A percentile compares a stretch with the other conserved stretches of the same genome.
These are phyloP conservation scores for Melikaiella ostensackeni DNA, from an alignment of 2,888 invertebrate species.

Conservation along the genomic window DNA sequence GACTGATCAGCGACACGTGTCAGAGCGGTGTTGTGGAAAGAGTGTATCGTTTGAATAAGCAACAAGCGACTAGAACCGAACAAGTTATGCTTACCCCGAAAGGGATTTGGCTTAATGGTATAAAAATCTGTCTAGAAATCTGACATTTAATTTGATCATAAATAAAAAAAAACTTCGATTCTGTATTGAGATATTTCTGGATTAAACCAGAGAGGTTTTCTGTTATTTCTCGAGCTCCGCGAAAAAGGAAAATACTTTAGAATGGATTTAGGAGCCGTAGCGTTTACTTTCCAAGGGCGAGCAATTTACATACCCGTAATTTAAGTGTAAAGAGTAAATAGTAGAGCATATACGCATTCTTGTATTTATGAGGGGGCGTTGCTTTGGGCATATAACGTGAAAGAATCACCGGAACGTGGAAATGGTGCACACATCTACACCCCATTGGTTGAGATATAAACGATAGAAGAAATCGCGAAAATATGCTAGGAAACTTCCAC, in stretches of 20 bases:
- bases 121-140: too few species aligned
- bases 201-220: neutral
- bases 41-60: too few species aligned
- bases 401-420: constrained; percentile 25
- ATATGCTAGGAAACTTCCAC: constrained; percentile 13
- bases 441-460: constrained; percentile 33
- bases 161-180: too few species aligned
- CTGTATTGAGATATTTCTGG: too few species aligned
- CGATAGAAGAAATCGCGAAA: constrained; percentile 23
- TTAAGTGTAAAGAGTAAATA: constrained; percentile 30
- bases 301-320: constrained; percentile 15
- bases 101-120: too few species aligned
- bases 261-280: constrained; percentile 7
- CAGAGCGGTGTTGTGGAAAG: too few species aligned
- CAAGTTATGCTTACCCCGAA: too few species aligned
- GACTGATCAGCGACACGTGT: too few species aligned
- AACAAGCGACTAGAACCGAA: too few species aligned
- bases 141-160: too few species aligned
- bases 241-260: constrained; percentile 8
- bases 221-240: neutral
- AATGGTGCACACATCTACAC: constrained; percentile 29
- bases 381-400: neutral
- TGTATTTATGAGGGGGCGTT: constrained; percentile 17
- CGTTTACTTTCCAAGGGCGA: constrained; percentile 14
- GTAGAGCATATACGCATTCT: neutral